Base-by-base conservation (phyloP, 2,888 invertebrate species). In the Drosophila emarginata region DNA sequence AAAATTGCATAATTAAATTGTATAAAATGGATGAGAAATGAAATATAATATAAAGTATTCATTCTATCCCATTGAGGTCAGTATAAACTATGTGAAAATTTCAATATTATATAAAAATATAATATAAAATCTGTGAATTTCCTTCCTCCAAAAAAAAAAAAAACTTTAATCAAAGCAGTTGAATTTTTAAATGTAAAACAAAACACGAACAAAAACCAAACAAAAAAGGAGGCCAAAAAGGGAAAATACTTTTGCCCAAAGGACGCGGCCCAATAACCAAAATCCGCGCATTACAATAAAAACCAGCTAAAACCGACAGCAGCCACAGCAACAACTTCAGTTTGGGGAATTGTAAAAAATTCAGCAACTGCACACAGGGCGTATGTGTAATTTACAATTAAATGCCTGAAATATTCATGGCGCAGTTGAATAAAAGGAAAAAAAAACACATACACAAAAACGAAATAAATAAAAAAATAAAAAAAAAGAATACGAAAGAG, bases 361-460 rank as follows among this genome's bases (percentile, higher is more conserved):
- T 64, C 70, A 87, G 73, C 71, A 67, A 79, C 73, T 61, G 72
- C 67, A 66, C 75, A 83, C 86, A 54, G 71, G 77, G 76, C 85
- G 82, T 82, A 85, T 85, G 88, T 76, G 88, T 77, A 88, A 88
- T 84, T 87, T 80, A 84, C 87, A 87, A 86, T 88, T 88, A 78
- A 88, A 76, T 78, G 71, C 73, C 72, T 83, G 69, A 87, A 83
- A 87, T 75, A 82, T 82, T 87, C 85, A 87, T 74, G 75, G 68
- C 51, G 36, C 74, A 53, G 59, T 45, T 66, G 54, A 37, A 23
- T 51, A 45, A 61, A 61, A 52, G 50, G 59, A 57, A 68, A 57
- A 59, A 39, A 64, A 71, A 9, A 11, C 28, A 28, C 4, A 28
- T 1, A 32, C 9, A 58, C 54, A 59, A 64, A 61, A 68, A 52